phyloP scores from a whole-genome alignment of 30 jellyfish, hydroid and myxozoan genomes.

The Nemopilema nomurai region DNA sequence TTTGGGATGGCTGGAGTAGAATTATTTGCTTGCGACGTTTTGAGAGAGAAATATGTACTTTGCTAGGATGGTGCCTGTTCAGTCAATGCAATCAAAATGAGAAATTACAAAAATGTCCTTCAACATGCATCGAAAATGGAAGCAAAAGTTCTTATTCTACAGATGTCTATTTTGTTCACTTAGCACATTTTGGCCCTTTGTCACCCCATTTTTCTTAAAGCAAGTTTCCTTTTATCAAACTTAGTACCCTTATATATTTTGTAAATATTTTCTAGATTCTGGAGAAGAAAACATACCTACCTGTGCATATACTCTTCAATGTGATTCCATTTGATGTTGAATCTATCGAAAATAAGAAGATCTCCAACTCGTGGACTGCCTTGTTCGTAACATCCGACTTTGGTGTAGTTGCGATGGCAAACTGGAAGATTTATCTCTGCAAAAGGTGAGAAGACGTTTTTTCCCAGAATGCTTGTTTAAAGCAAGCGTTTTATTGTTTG shows the following conservation, averaged over 20 bases:
- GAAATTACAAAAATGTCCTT: too few relatives aligned
- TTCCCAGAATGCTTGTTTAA: not conserved
- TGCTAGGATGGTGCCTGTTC: too few relatives aligned
- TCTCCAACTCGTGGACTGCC: not conserved
- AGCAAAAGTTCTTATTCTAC: too few relatives aligned
- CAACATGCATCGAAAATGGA: too few relatives aligned
- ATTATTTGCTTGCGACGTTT: too few relatives aligned
- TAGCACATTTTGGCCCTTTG: too few relatives aligned
- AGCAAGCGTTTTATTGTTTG: not conserved
- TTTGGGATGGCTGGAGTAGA: too few relatives aligned
- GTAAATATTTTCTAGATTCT: not conserved
- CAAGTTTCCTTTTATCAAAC: not conserved
- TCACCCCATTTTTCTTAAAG: too few relatives aligned
- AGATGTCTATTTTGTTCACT: too few relatives aligned
- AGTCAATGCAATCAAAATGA: too few relatives aligned
- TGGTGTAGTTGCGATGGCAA: slow-evolving; percentile 1
- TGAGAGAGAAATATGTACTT: too few relatives aligned
- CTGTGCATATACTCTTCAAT: slow-evolving; percentile 4
- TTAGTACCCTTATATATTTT: not conserved
- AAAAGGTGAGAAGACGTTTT: not conserved
- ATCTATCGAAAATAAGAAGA: slow-evolving; percentile 7
- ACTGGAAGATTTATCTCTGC: not conserved
- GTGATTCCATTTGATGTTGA: slow-evolving; percentile 12
- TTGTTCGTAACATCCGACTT: slow-evolving; percentile 17
- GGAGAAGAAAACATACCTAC: not conserved